A percentile compares a stretch with the other conserved stretches of the same genome.
Evolutionary conservation across 2,888 invertebrate species (phyloP).

Genomic region (Polydrusus tereticollis): DNA sequence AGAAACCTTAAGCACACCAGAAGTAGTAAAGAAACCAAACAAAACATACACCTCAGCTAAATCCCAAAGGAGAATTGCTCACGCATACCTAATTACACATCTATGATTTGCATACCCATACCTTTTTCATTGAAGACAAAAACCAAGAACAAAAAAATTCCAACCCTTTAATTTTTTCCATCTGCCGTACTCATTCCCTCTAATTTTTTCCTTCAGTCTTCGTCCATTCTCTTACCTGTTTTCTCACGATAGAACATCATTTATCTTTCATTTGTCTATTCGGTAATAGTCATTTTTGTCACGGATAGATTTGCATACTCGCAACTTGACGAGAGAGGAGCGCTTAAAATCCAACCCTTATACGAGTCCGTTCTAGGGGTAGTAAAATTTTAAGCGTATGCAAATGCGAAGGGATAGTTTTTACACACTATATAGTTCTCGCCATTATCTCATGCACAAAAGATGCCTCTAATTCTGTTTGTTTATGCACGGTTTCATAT

Average conservation of each 20-base stretch:
- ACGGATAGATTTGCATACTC: slow-evolving; percentile 49
- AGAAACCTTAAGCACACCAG: too few species aligned
- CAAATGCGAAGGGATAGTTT: slow-evolving; percentile 32
- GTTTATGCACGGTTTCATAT: slow-evolving; percentile 55
- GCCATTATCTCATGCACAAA: slow-evolving; percentile 55
- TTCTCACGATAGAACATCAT: slow-evolving; percentile 54
- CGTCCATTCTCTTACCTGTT: slow-evolving; percentile 48
- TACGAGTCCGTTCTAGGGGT: neutral
- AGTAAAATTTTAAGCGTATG: slow-evolving; percentile 26
- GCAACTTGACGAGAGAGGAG: slow-evolving; percentile 45
- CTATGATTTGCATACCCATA: slow-evolving; percentile 37
- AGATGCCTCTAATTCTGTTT: slow-evolving; percentile 56
- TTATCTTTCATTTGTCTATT: slow-evolving; percentile 54
- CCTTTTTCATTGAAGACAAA: slow-evolving; percentile 44
- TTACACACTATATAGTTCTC: slow-evolving; percentile 24
- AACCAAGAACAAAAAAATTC: slow-evolving; percentile 41
- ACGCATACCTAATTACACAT: slow-evolving; percentile 20
- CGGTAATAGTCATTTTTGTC: slow-evolving; percentile 49
- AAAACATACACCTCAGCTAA: neutral
- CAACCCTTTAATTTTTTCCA: slow-evolving; percentile 52
- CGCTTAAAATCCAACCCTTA: slow-evolving; percentile 19
- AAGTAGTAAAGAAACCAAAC: neutral
- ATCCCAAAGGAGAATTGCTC: neutral
- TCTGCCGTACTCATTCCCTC: slow-evolving; percentile 40
- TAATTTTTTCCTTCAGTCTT: slow-evolving; percentile 50